Conservation (phyloP, 2,888 invertebrate species). For the Argynnis bischoffii region DNA sequence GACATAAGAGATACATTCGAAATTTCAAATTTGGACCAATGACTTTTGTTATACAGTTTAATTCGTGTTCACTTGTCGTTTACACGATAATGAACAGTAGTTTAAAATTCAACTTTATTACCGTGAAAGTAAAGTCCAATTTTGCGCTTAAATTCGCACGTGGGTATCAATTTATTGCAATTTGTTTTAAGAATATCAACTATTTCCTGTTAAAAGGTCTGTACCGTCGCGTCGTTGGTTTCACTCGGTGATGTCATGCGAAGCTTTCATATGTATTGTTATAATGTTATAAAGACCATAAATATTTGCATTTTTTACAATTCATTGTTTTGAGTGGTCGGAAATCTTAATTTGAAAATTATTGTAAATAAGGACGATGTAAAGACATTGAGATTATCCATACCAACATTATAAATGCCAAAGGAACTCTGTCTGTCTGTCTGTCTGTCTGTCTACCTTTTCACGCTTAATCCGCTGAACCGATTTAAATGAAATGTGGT, state of each 20-base stretch:
- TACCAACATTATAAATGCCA: no score
- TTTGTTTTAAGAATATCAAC: constrained; percentile 74
- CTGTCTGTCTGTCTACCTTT: no score
- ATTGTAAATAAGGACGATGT: constrained; percentile 4
- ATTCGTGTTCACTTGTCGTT: constrained; percentile 47
- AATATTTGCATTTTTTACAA: constrained; percentile 28
- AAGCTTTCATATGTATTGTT: constrained; percentile 53
- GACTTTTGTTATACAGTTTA: constrained; percentile 61
- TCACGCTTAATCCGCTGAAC: no score
- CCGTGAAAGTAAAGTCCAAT: constrained; percentile 38
- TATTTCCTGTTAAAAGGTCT: constrained; percentile 75
- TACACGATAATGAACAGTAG: constrained; percentile 28
- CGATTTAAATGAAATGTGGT: no score
- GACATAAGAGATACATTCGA: constrained; percentile 59
- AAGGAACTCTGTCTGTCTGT: no score
- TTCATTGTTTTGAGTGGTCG: constrained; percentile 22
- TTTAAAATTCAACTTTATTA: constrained; percentile 29
- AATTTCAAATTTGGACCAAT: constrained; percentile 69
- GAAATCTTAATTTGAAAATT: constrained; percentile 29
- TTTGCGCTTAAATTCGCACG: constrained; percentile 36
- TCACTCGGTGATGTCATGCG: constrained; percentile 70
- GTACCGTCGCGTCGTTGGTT: constrained; percentile 63
- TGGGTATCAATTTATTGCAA: constrained; percentile 60
- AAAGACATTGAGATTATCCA: no score
- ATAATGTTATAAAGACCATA: constrained; percentile 43